Conservation (phyloP, 2,113 vertebrate genomes). For the Cryptotis parvus region DNA sequence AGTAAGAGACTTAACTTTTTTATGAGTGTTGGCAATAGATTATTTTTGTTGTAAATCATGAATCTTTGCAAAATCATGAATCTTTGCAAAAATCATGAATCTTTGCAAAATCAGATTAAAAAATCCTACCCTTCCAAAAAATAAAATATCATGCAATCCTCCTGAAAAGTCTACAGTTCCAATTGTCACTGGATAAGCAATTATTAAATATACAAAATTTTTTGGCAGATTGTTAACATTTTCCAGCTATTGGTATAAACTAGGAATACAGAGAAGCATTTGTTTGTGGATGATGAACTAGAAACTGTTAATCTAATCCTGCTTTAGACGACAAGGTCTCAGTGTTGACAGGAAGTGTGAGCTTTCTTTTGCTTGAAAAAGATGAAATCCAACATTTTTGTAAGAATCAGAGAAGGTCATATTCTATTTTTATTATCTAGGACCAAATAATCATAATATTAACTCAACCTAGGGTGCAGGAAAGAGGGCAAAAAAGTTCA, state of each 20-base stretch:
- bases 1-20: too few species aligned
- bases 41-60: neutral
- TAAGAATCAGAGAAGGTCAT: neutral
- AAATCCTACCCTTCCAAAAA: slow-evolving; percentile 9
- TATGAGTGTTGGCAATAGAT: neutral
- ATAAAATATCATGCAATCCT: neutral
- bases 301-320: neutral
- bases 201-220: neutral
- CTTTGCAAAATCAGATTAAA: neutral
- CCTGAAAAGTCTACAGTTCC: neutral
- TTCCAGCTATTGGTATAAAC: slow-evolving; percentile 30
- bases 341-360: neutral
- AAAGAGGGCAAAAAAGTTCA: too few species aligned
- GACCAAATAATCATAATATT: too few species aligned
- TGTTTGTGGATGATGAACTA: neutral
- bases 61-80: neutral
- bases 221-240: neutral
- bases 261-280: neutral
- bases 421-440: neutral
- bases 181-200: slow-evolving; percentile 25
- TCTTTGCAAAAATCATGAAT: neutral
- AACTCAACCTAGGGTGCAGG: too few species aligned
- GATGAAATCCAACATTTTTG: slow-evolving; percentile 18
- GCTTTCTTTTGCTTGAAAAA: neutral
- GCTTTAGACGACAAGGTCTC: neutral